Evolutionary conservation across 2,888 invertebrate species (phyloP).

Genomic region (Spilarctia lutea): DNA sequence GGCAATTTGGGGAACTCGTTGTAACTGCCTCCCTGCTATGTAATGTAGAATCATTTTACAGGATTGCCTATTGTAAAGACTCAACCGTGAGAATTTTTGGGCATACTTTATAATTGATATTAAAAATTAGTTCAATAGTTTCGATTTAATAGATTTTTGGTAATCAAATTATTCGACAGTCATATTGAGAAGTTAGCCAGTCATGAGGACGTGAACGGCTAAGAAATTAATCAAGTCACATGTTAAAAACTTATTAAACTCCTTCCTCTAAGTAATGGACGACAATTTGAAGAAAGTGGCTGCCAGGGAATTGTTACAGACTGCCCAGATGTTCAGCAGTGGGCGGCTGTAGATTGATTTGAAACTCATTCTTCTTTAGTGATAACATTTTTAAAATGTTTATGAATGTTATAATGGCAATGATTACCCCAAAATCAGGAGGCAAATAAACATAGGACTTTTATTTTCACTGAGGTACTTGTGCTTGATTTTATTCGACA

Average conservation of each 20-base stretch:
- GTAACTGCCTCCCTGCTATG: conserved; percentile 52
- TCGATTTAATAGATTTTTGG: neutral
- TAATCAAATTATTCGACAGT: neutral
- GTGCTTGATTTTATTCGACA: conserved; percentile 41
- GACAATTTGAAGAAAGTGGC: too few relatives aligned
- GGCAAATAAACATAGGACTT: conserved; percentile 38
- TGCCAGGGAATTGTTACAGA: too few relatives aligned
- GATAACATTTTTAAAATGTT: neutral
- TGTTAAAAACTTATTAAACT: neutral
- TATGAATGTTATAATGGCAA: conserved; percentile 2
- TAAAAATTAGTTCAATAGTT: conserved; percentile 7
- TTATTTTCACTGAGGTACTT: conserved; percentile 32
- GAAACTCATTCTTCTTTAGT: neutral
- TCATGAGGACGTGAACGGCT: neutral
- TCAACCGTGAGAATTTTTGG: conserved; percentile 46
- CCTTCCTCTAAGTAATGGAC: neutral
- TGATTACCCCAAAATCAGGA: conserved; percentile 30
- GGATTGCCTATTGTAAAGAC: conserved; percentile 56
- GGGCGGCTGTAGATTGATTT: too few relatives aligned
- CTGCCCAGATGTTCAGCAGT: too few relatives aligned
- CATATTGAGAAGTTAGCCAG: neutral
- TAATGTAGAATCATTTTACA: conserved; percentile 52
- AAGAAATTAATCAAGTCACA: neutral
- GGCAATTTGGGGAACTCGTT: conserved; percentile 54
- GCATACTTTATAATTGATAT: conserved; percentile 41